A percentile compares a stretch with the other conserved stretches of the same genome.
These are phyloP conservation scores for Rhizoglyphus robini DNA, from an alignment of 1,140 invertebrate genomes.

Conservation along the genomic window DNA sequence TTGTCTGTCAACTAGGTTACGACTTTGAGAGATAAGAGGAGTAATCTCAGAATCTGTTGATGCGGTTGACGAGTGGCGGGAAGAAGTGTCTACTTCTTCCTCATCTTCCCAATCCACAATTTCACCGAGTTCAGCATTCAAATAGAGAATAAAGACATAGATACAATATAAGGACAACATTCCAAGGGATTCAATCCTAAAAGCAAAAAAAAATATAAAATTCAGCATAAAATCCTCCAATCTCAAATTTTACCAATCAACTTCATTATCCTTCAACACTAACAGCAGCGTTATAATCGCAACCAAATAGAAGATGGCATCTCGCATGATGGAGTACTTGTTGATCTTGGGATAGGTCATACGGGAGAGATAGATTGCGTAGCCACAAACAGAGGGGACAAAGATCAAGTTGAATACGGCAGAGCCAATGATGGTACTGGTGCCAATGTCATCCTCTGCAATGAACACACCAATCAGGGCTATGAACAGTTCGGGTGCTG, in stretches of 20 bases:
- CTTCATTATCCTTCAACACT: slow-evolving; percentile 68
- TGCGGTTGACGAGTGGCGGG: too few relatives aligned
- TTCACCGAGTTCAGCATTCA: slow-evolving; percentile 24
- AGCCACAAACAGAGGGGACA: slow-evolving; percentile 44
- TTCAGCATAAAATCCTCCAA: background rate
- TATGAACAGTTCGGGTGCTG: slow-evolving; percentile 37
- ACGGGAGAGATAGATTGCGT: background rate
- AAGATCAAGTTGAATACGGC: slow-evolving; percentile 75
- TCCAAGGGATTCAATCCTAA: slow-evolving; percentile 55
- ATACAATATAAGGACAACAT: slow-evolving; percentile 61
- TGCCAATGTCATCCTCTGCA: slow-evolving; percentile 56
- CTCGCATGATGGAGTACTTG: slow-evolving; percentile 74
- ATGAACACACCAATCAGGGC: slow-evolving; percentile 47
- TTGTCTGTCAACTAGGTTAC: too few relatives aligned
- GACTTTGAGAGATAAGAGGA: too few relatives aligned
- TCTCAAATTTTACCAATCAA: slow-evolving; percentile 50
- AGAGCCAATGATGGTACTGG: slow-evolving; percentile 60
- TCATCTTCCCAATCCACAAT: too few relatives aligned
- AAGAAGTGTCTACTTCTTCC: too few relatives aligned
- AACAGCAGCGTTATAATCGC: slow-evolving; percentile 73
- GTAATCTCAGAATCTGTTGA: too few relatives aligned
- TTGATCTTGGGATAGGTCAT: background rate
- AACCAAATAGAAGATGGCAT: slow-evolving; percentile 71
- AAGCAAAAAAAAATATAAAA: background rate
- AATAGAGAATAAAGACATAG: slow-evolving; percentile 47